A percentile compares a stretch with the other conserved stretches of the same genome.
phyloP scores from a whole-genome alignment of 2,113 vertebrate genomes.

The Glaucidium brasilianum region DNA sequence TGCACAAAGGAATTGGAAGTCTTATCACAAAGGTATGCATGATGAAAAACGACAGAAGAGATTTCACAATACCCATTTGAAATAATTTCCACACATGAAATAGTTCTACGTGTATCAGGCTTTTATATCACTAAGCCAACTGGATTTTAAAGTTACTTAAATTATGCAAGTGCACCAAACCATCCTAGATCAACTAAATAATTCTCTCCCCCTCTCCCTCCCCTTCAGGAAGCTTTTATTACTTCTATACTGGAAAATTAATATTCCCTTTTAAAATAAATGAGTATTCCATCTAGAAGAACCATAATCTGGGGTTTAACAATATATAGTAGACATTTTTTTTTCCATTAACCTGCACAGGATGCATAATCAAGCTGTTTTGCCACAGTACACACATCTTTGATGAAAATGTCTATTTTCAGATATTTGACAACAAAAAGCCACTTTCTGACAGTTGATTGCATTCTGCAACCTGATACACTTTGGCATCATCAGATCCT shows the following conservation, averaged over 20 bases:
- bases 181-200: not conserved
- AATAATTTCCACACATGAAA: not conserved
- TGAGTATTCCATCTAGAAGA: not conserved
- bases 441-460: not conserved
- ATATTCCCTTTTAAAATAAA: not conserved
- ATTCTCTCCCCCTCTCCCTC: not conserved
- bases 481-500: not conserved
- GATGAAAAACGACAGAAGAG: not conserved
- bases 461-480: not conserved
- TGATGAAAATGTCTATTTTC: not conserved
- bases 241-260: not conserved
- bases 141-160: not conserved
- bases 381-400: not conserved
- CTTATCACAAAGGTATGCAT: not conserved
- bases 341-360: not conserved
- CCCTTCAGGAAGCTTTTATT: not conserved
- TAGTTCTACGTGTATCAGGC: rapidly evolving
- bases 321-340: rapidly evolving
- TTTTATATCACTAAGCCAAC: not conserved
- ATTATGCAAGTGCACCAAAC: not conserved
- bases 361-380: rapidly evolving
- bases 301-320: not conserved
- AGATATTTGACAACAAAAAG: not conserved
- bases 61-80: not conserved
- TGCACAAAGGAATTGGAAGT: not conserved